A percentile compares a stretch with the other conserved stretches of the same genome.
Conservation (phyloP, 2,888 invertebrate genomes). For the Lasioglossum pauxillum region DNA sequence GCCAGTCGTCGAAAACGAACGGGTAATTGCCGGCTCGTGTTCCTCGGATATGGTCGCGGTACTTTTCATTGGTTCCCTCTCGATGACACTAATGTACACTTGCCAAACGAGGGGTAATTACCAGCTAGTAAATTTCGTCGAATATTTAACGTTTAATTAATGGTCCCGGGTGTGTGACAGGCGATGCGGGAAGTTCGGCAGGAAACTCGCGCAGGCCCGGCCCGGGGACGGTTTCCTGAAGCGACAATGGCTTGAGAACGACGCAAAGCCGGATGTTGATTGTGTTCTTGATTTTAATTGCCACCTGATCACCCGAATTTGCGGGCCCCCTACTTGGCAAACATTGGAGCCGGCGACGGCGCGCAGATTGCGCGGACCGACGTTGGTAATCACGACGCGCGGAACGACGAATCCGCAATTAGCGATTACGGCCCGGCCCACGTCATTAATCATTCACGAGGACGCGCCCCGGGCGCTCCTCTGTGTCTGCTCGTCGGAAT, state of each 20-base stretch:
- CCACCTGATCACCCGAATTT: not conserved
- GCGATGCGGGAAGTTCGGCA: slow-evolving; percentile 3
- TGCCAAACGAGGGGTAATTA: slow-evolving; percentile 15
- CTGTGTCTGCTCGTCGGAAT: not conserved
- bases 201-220: not conserved
- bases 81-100: not conserved
- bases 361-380: slow-evolving; percentile 16
- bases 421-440: slow-evolving; percentile 27
- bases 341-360: slow-evolving; percentile 15
- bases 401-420: slow-evolving; percentile 27
- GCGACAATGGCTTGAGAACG: slow-evolving; percentile 24
- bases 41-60: not conserved
- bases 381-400: not conserved
- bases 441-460: slow-evolving; percentile 19
- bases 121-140: slow-evolving; percentile 3
- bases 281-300: slow-evolving; percentile 23
- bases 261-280: not conserved
- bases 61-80: not conserved
- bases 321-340: not conserved
- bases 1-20: not conserved
- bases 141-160: not conserved
- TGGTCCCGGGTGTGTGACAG: not conserved
- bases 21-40: not conserved
- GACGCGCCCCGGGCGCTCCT: not conserved
- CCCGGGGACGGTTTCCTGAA: not conserved